Evolutionary conservation across 2,888 invertebrate species (phyloP).

Genomic region (Platynereis dumerilii): DNA sequence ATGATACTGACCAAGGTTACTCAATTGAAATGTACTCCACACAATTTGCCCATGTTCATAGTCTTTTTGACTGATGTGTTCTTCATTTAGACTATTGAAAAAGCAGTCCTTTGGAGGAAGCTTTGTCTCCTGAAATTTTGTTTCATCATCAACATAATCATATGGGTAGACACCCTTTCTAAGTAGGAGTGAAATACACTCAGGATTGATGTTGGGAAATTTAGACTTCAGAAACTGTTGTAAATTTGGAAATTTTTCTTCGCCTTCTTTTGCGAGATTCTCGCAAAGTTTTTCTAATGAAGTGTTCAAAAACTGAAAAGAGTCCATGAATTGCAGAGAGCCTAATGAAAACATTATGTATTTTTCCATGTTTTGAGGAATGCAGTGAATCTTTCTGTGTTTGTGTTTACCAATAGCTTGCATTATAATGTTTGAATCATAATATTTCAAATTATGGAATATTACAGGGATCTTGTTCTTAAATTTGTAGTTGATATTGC

Average conservation of each 20-base stretch:
- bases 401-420: neutral
- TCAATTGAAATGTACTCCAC: conserved; percentile 33
- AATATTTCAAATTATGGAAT: neutral
- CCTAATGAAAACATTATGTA: conserved; percentile 38
- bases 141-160: too few relatives aligned
- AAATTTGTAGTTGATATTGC: too few relatives aligned
- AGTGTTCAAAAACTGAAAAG: too few relatives aligned
- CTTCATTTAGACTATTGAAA: neutral
- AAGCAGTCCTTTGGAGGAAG: neutral
- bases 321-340: conserved; percentile 31
- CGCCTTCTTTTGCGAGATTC: too few relatives aligned
- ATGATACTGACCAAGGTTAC: neutral
- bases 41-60: conserved; percentile 23
- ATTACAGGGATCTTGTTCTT: too few relatives aligned
- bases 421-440: neutral
- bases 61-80: neutral
- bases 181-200: too few relatives aligned
- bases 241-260: too few relatives aligned
- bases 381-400: conserved; percentile 24
- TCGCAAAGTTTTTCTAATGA: too few relatives aligned
- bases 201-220: too few relatives aligned
- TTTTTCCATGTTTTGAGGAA: conserved; percentile 40
- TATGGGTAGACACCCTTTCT: too few relatives aligned
- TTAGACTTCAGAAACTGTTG: too few relatives aligned
- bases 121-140: neutral